Conservation (phyloP, 2,113 vertebrate species). For the Glareola pratincola region DNA sequence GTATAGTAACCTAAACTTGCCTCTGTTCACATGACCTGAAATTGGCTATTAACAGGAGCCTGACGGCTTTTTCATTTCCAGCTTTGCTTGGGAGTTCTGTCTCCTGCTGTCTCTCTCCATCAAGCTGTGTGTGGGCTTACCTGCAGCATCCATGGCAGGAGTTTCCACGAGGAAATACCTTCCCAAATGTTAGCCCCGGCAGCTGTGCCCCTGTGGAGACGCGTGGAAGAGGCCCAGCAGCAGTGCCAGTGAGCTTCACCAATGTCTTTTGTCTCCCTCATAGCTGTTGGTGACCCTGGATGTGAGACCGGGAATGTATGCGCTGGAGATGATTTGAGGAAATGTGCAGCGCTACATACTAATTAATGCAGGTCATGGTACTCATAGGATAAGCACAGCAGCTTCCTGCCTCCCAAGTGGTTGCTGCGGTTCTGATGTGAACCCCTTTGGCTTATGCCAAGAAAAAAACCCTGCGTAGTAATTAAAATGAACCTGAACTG, state of each 20-base stretch:
- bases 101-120: background rate
- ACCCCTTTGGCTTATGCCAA: background rate
- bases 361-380: background rate
- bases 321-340: slow-evolving; percentile 22
- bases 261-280: background rate
- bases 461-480: background rate
- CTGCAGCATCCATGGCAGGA: background rate
- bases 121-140: background rate
- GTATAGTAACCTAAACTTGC: background rate
- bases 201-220: background rate
- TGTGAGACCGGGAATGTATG: slow-evolving; percentile 16
- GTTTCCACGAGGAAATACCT: background rate
- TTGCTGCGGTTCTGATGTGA: background rate
- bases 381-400: background rate
- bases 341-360: background rate
- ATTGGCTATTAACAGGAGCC: fast-evolving
- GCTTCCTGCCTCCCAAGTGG: slow-evolving; percentile 14
- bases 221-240: background rate
- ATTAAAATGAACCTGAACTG: slow-evolving; percentile 30
- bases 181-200: background rate
- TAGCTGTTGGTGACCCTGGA: slow-evolving; percentile 20
- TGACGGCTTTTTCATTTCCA: background rate
- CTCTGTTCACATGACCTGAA: background rate
- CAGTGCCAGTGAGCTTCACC: background rate
- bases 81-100: fast-evolving